Conservation (phyloP, 2,113 vertebrate species). For the Passer domesticus region DNA sequence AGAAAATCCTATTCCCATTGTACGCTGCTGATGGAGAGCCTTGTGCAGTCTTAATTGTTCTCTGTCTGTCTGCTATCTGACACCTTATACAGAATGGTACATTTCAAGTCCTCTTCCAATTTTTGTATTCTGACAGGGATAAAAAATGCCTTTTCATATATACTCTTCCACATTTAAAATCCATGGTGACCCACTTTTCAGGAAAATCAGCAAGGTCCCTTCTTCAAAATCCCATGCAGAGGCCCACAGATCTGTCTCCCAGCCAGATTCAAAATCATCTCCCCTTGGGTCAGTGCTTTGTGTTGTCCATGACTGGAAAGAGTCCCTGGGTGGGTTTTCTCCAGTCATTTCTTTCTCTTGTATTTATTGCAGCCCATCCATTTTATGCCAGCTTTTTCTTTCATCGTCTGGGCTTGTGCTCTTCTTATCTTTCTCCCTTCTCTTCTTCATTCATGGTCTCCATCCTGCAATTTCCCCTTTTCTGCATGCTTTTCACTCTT, state of each 20-base stretch:
- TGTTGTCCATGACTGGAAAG: constrained; percentile 13
- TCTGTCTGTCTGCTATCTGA: constrained; percentile 62
- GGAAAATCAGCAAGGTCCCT: constrained; percentile 29
- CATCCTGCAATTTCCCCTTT: not conserved
- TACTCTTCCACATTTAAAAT: constrained; percentile 51
- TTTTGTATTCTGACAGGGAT: constrained; percentile 57
- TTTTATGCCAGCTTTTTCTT: not conserved
- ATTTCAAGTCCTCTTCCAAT: constrained; percentile 64
- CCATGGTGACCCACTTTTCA: constrained; percentile 46
- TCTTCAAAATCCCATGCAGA: constrained; percentile 30
- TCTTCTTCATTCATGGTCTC: not conserved
- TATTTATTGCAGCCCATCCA: not conserved
- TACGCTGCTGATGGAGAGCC: constrained; percentile 60
- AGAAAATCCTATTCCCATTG: constrained; percentile 69
- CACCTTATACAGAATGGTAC: constrained; percentile 54
- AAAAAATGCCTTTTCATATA: constrained; percentile 57
- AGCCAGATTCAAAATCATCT: not conserved
- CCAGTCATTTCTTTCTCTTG: constrained; percentile 19
- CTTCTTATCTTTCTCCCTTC: constrained; percentile 11
- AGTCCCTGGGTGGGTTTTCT: constrained; percentile 1
- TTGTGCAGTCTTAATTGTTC: constrained; percentile 70
- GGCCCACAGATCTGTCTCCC: not conserved
- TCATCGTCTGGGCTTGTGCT: not conserved
- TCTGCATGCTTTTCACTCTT: not conserved
- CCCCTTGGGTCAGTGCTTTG: constrained; percentile 26